Base-by-base conservation (phyloP, 2,797 vertebrate genomes). In the Myioborus melanocephalus region DNA sequence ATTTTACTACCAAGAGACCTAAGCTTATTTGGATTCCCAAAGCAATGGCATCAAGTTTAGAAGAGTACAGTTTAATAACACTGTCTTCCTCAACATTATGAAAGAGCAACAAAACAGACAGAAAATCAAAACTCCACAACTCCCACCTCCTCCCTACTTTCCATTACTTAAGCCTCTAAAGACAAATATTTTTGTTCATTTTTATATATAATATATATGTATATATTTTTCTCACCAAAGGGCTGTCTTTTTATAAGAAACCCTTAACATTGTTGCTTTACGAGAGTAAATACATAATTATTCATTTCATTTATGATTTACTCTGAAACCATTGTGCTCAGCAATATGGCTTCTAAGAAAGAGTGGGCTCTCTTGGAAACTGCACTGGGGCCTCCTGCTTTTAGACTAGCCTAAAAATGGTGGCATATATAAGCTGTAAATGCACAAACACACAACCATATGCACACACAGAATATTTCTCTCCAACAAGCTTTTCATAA, bases 1-100 rank as follows among this genome's bases (percentile, higher is more conserved):
- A 72, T 84, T 93, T 89, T 37, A 68, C 64, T 69, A 95, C 17
- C 78, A 82, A 81, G 55, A 78, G 49, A 91, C 60, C 59, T 76
- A 63, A 65, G 34, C 27, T 88, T 89, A 83, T 83, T n/a, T 88
- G 59, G 43, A 91, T 94, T 90, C 73, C 91, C 70, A 89, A 93
- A 90, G 61, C 66, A 85, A 90, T 27, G 4, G 21, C 46, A 81
- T 61, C 61, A 75, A 75, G 66, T 68, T 88, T 72, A 73, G 53
- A 81, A 75, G 24, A 85, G 35, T 41, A 52, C 68, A 78, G n/a
- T 23, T 81, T 83, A 90, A 87, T 35, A 21, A 75, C 5, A 3
- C 13, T 69, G 35, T 63, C 79, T 69, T 78, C 22, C 26, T 89
- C 26, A 72, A 85, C 8, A 19, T n/a, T 72, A 49, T 30, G 56